Evolutionary conservation across 2,113 vertebrate species (phyloP).

Genomic region (Oenanthe oenanthe): DNA sequence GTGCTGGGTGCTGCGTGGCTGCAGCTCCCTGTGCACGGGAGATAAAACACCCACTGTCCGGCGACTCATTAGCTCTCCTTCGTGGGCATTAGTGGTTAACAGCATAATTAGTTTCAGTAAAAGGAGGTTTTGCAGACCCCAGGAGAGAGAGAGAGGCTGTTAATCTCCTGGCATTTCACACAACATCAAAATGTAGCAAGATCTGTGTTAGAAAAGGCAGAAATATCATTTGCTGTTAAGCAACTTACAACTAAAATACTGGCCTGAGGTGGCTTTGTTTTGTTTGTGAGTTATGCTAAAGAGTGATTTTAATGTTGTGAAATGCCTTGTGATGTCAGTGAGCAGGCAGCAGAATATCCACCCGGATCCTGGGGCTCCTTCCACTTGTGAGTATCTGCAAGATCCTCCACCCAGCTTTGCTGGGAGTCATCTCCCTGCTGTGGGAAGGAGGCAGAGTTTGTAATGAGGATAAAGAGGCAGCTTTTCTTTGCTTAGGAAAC

Average conservation of each 20-base stretch:
- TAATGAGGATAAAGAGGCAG: background rate
- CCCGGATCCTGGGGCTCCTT: rapidly evolving
- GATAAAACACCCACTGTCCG: background rate
- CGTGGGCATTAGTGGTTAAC: slow-evolving; percentile 29
- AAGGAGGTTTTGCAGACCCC: slow-evolving; percentile 31
- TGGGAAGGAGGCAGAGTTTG: background rate
- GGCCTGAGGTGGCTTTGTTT: background rate
- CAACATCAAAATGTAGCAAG: background rate
- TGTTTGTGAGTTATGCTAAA: background rate
- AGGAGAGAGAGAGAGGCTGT: background rate
- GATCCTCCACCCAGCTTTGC: background rate
- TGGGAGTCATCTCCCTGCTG: background rate
- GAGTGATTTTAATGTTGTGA: background rate
- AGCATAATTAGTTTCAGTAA: slow-evolving; percentile 67
- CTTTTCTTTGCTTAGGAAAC: background rate
- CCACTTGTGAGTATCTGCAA: background rate
- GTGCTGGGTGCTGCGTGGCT: background rate
- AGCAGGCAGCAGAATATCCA: background rate
- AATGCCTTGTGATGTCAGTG: background rate
- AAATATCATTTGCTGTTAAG: background rate
- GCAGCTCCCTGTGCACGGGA: background rate
- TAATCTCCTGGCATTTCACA: slow-evolving; percentile 37
- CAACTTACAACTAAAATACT: background rate
- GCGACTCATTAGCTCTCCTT: slow-evolving; percentile 58
- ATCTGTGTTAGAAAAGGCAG: background rate